phyloP scores from a whole-genome alignment of 2,113 vertebrate species.

The Dromaius novaehollandiae region DNA sequence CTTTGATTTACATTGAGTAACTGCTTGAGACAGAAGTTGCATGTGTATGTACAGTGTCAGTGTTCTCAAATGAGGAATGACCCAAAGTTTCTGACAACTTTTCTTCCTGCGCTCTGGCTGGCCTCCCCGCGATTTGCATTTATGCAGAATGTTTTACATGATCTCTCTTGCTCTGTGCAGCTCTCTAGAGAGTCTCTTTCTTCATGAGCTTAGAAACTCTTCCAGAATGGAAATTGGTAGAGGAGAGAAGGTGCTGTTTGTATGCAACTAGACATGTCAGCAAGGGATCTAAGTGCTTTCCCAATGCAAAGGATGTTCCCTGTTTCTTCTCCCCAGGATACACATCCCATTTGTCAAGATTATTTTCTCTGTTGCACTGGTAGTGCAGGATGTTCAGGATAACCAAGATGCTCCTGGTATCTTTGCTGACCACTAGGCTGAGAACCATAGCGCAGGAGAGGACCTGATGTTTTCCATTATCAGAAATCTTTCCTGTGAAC shows the following conservation, averaged over 20 bases:
- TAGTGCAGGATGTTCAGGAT: background rate
- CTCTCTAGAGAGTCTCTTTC: background rate
- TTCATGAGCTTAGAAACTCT: background rate
- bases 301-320: background rate
- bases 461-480: background rate
- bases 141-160: conserved; percentile 4
- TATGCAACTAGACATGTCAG: background rate
- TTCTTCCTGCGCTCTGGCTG: background rate
- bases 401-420: background rate
- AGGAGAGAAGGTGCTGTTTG: background rate
- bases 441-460: background rate
- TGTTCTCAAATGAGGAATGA: background rate
- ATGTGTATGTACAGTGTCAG: background rate
- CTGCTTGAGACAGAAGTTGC: background rate
- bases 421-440: background rate
- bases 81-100: background rate
- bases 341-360: background rate
- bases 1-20: background rate
- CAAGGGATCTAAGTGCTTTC: background rate
- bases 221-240: background rate
- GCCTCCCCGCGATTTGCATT: background rate
- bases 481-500: background rate
- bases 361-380: background rate
- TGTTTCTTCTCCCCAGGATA: background rate
- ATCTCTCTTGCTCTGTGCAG: background rate